A percentile compares a stretch with the other conserved stretches of the same genome.
Conservation (phyloP, 2,797 vertebrate species). For the Coreius guichenoti region DNA sequence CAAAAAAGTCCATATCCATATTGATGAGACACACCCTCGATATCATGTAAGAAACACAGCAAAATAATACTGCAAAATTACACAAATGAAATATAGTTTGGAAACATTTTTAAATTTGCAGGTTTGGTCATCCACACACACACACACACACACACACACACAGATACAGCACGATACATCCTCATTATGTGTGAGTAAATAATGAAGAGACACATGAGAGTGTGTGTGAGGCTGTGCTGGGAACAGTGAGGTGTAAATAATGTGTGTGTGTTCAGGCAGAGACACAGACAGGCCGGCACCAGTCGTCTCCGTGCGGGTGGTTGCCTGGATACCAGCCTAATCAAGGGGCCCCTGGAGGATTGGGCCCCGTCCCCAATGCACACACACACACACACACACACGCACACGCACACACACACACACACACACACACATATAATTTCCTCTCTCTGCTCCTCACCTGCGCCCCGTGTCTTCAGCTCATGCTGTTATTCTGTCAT, state of each 20-base stretch:
- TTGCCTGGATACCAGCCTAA: conserved; percentile 84
- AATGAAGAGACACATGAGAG: conserved; percentile 38
- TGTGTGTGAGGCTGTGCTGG: conserved; percentile 39
- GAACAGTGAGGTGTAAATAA: conserved; percentile 43
- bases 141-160: conserved; percentile 37
- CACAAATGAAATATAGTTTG: no score
- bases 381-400: conserved; percentile 28
- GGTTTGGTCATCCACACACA: conserved; percentile 8
- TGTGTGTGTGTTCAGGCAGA: conserved; percentile 46
- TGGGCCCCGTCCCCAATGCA: conserved; percentile 34
- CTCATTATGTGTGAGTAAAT: conserved; percentile 31
- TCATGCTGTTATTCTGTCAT: neutral
- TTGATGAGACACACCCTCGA: neutral
- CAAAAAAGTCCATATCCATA: no score
- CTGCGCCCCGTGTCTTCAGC: neutral
- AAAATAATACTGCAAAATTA: no score
- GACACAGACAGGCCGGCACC: conserved; percentile 56
- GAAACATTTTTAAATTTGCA: neutral
- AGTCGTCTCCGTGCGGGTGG: conserved; percentile 68
- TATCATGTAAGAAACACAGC: neutral
- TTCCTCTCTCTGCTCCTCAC: conserved; percentile 10
- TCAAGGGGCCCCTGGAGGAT: conserved; percentile 79
- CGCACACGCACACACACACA: conserved; percentile 15
- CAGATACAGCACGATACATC: neutral
- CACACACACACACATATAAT: conserved; percentile 24